Evolutionary conservation across 2,888 invertebrate genomes (phyloP), one percentile per base, ranked within the genome.

Genomic region (Elysia crispata): DNA sequence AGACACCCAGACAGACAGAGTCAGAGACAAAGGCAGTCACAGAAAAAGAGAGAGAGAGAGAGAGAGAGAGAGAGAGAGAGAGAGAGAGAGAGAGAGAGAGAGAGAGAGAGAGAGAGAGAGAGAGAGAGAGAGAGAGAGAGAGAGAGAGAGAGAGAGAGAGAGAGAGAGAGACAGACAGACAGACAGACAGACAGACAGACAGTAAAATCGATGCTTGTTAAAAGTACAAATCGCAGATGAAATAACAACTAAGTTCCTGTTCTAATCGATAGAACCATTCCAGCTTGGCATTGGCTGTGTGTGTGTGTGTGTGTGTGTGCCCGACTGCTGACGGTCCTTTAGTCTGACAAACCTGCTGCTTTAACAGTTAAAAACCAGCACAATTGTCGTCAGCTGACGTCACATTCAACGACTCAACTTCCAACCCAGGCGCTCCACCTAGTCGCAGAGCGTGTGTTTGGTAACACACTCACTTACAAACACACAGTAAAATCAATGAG

Each of bases 41-140:
- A n/a, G n/a, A n/a, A n/a, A n/a, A n/a, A n/a, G n/a, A n/a, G n/a
- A n/a, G n/a, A n/a, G 60, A 23, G 23, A 28, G n/a, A 8, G 25
- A 62, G 64, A 62, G 33, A 33, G 41, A 62, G 62, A n/a, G 62
- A 75, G 33, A 75, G 31, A 31, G 25, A 76, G 66, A 64, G 30
- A 76, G 66, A 76, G 5, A 66, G 13, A 75, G 62, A 75, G 75
- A 62, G 5, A 64, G 75, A 64, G n/a, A 62, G 75, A 64, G 31
- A 75, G 41, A 64, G 25, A 76, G 49, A 76, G 1, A 76, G 49
- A 64, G 25, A 76, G 76, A 54, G 28, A 66, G 66, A 75, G 54
- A 54, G 20, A 6, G 13, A 74, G 23, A 41, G 3, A 76, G 28
- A 60, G 15, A 77, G 1, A 70, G 23, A 77, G 1, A 70, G 13